These are phyloP conservation scores for Galeopterus variegatus DNA, from an alignment of 2,113 vertebrate genomes.

Conservation along the genomic window DNA sequence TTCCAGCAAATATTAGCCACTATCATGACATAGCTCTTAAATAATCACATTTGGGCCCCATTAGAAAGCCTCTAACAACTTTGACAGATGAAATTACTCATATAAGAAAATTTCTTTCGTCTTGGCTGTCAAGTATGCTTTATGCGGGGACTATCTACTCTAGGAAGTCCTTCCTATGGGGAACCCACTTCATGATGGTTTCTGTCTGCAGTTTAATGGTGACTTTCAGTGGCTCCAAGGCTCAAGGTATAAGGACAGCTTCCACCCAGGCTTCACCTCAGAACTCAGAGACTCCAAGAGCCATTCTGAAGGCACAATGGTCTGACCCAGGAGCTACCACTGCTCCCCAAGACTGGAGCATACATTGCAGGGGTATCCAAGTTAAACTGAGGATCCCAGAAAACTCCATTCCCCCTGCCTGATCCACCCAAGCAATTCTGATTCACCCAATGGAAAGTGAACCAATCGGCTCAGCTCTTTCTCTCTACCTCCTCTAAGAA, in stretches of 20 bases:
- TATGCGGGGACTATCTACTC: background rate
- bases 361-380: background rate
- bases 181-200: too few species aligned
- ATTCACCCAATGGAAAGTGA: background rate
- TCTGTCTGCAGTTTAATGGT: background rate
- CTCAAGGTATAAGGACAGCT: rapidly evolving
- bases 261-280: background rate
- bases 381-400: too few species aligned
- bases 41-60: background rate
- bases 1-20: background rate
- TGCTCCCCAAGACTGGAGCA: background rate
- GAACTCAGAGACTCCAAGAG: background rate
- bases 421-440: background rate
- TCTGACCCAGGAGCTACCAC: background rate
- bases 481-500: background rate
- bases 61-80: background rate
- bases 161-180: background rate
- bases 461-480: background rate
- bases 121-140: background rate
- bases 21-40: rapidly evolving
- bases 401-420: background rate
- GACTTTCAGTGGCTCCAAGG: background rate
- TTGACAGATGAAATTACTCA: background rate
- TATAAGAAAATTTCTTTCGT: background rate
- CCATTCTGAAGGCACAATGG: background rate